Evolutionary conservation across 1,140 invertebrate species (phyloP).

Genomic region (Lethocerus indicus): DNA sequence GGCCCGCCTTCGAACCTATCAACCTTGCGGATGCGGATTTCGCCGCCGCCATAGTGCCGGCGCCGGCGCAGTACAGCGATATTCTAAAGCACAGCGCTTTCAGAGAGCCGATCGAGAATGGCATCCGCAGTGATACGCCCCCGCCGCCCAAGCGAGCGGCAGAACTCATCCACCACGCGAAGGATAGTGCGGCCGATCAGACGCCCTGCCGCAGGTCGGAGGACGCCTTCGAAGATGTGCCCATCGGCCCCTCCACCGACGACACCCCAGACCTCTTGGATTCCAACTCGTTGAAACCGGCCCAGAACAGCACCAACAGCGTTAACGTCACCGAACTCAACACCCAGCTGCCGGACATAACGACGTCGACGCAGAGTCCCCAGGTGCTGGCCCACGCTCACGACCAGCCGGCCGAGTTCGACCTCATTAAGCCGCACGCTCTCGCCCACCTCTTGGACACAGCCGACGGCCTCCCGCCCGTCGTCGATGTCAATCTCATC

Average conservation of each 20-base stretch:
- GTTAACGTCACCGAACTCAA: slow-evolving; percentile 3
- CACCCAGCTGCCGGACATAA: slow-evolving; percentile 15
- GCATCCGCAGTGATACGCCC: too few relatives aligned
- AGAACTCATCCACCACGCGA: too few relatives aligned
- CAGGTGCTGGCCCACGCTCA: neutral
- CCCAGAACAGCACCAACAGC: neutral
- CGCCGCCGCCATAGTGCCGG: slow-evolving; percentile 15
- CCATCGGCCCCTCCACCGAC: too few relatives aligned
- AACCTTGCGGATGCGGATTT: slow-evolving; percentile 23
- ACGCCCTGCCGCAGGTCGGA: too few relatives aligned
- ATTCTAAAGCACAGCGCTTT: neutral
- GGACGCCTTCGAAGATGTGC: too few relatives aligned
- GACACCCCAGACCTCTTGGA: slow-evolving; percentile 15
- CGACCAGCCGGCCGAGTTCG: slow-evolving; percentile 2
- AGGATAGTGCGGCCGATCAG: too few relatives aligned
- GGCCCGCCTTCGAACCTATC: slow-evolving; percentile 22
- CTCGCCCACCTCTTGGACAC: neutral
- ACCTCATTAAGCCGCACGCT: slow-evolving; percentile 10
- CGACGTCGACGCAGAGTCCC: slow-evolving; percentile 8
- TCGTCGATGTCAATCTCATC: slow-evolving; percentile 4
- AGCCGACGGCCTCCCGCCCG: slow-evolving; percentile 6
- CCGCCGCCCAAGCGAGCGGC: too few relatives aligned
- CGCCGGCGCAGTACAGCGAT: neutral
- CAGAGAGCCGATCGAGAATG: neutral
- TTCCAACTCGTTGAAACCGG: slow-evolving; percentile 6